Evolutionary conservation across 2,797 vertebrate genomes (phyloP), one percentile per base, ranked within the genome.

Genomic region (Melanotaenia maccullochi): DNA sequence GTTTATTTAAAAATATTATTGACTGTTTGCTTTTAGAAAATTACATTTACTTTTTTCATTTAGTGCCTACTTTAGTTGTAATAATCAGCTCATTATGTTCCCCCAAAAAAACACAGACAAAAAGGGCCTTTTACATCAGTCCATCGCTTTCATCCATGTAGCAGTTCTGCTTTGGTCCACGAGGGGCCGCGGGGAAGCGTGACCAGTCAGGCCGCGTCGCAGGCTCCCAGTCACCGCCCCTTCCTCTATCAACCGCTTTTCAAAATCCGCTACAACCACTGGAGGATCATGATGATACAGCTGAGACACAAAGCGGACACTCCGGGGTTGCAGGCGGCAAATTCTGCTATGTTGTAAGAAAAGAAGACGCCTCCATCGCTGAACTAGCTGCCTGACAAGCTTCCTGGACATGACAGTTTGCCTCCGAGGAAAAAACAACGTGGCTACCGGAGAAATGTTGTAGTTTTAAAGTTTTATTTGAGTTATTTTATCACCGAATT

Each of bases 161-260:
- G 47, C 47, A 40, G 58, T 69, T 75, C 57, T 18, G 30, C 8
- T 60, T 58, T 3, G 67, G 40, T 35, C 78, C 63, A 20, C 63
- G 24, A 65, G 74, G 42, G 47, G 6, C 7, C 5, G 47, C n/a
- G 47, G 74, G 71, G 1, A 47, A 5, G 59, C 9, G 25, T 0
- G 68, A 9, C 75, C 73, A 56, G 22, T 28, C 22, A 14, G 60
- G 22, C 51, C 52, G 8, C 60, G 9, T 47, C 28, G 24, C 58
- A 33, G 62, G 36, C 73, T 36, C 30, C 3, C 30, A 9, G 90
- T 89, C 88, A 58, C 94, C 93, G 90, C 94, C 93, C 68, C 92
- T 94, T 94, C 94, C 93, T 94, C 86, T 25, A 20, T 7, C 70
- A 69, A 74, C 63, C 81, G 77, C 87, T 91, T 91, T 94, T 94